Evolutionary conservation across 1,140 invertebrate genomes (phyloP), one percentile per base, ranked within the genome.

Genomic region (Zaprionus ghesquierei): DNA sequence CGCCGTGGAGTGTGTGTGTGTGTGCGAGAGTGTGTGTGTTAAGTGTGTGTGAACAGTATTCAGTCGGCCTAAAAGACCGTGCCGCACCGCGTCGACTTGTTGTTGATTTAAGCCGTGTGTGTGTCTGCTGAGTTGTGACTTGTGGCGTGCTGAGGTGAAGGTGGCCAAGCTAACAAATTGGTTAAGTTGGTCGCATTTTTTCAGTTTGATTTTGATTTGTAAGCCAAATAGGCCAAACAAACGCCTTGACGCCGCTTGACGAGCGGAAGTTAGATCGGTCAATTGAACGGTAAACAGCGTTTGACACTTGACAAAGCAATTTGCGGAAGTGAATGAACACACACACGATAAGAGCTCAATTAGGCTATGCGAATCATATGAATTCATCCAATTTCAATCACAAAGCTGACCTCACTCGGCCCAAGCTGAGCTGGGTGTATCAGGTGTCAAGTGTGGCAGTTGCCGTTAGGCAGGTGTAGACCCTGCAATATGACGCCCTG

Each of bases 211-310:
- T 78, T 81, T 41, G 60, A 81, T 82, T 81, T 69, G 77, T 60
- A 53, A 77, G 64, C 35, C 62, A 56, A 78, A 70, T 55, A 51
- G 71, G n/a, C 61, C 61, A 63, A 13, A 63, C 50, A 41, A 63
- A 53, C 33, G 33, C 18, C 18, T 46, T 46, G 41, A 46, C 41
- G 66, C 8, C 49, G 50, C 41, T 64, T 46, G 44, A 13, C 10
- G 63, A 65, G 68, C 81, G 81, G 81, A 86, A 86, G 80, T 84
- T 35, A n/a, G 68, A 62, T 68, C 51, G 53, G 72, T 69, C 75
- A 69, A 74, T 86, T 75, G 66, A 85, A 79, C 82, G 78, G 82
- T 87, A 78, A 78, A 78, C 50, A 72, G 82, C 81, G 65, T 82
- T 87, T 77, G 81, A 86, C 82, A 86, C 84, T 86, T 46, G 22